Base-by-base conservation (phyloP, 2,888 invertebrate genomes). In the Eumerus sabulonum region DNA sequence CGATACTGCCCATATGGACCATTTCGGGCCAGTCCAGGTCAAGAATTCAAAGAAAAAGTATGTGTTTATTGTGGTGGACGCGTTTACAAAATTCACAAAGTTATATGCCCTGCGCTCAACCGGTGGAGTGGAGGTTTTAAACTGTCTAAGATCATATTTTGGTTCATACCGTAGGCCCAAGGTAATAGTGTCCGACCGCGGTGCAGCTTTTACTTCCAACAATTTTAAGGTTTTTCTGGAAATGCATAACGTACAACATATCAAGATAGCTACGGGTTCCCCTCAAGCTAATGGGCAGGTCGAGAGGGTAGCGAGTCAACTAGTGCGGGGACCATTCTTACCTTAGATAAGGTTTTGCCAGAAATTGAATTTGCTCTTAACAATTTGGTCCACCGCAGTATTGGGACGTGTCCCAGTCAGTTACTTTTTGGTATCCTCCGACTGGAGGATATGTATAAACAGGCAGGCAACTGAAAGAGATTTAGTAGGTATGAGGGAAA, bases 341-440 rank as follows among this genome's bases (percentile, higher is more conserved):
- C 44, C 13, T 81, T 76, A 67, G 35, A 62, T 44, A 36, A 17
- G 16, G 44, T 44, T 16, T 19, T 84, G 12, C 13, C 42, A 16
- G 18, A 82, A 0, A 82, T 77, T 9, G 84, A 84, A 63, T 84
- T 82, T 73, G 64, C 74, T 4, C 63, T 84, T 12, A 85, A 84
- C 67, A 85, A 85, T 71, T 84, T 83, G 0, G 38, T 84, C 9
- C 73, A 79, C 44, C 82, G 83, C 54, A 51, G 82, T 11, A 83
- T 84, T 12, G 81, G 82, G 0, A 79, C 84, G 51, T 82, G 84
- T 1, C 84, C 85, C 1, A 83, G 83, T 74, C 82, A 70, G 45
- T 48, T 85, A 18, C 60, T 86, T 27, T 86, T 85, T 48, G 86
- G 85, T 1, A 50, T 84, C 1, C 36, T 81, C 38, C 85, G 50